Evolutionary conservation across 1,140 invertebrate genomes (phyloP), one percentile per base, ranked within the genome.

Genomic region (Hyles euphorbiae): DNA sequence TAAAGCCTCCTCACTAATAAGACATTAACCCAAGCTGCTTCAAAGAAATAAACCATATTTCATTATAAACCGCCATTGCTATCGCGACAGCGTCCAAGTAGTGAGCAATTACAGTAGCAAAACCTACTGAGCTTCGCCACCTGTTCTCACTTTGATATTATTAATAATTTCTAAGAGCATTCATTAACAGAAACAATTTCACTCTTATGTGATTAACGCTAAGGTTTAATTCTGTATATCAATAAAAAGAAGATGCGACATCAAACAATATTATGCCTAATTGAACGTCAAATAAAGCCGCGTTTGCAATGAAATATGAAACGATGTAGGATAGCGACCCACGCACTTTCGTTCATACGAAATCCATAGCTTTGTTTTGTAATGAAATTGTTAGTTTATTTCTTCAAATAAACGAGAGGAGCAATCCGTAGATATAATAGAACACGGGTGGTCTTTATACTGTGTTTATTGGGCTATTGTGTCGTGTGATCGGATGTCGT

Each of bases 381-480:
- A 85, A 86, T 85, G 79, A 84, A 86, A 88, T 85, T 83, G 81
- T 86, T 78, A 74, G 74, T 78, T 74, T 83, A 83, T 83, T 85
- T 81, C 74, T 83, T 80, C 61, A 83, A 78, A 85, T 79, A 83
- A 82, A 79, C 75, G 74, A 81, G 58, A 74, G 73, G 65, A 68
- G 70, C 69, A 74, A 51, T 58, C 67, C 49, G 62, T 40, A 40
- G 36, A 57, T 76, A 81, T 78, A 76, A 76, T 61, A 54, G 46
- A 58, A 56, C 49, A 74, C 67, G 83, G 83, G 83, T 83, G 83
- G 81, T 84, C 83, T 72, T 74, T 61, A 71, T 64, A 65, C 34
- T 51, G 56, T 68, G 70, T 76, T 73, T 73, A 80, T 72, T 76
- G 62, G 68, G 50, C 56, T 55, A 66, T 49, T 62, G 46, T 65